Evolutionary conservation across 2,113 vertebrate genomes (phyloP).

Genomic region (Sapayoa aenigma): DNA sequence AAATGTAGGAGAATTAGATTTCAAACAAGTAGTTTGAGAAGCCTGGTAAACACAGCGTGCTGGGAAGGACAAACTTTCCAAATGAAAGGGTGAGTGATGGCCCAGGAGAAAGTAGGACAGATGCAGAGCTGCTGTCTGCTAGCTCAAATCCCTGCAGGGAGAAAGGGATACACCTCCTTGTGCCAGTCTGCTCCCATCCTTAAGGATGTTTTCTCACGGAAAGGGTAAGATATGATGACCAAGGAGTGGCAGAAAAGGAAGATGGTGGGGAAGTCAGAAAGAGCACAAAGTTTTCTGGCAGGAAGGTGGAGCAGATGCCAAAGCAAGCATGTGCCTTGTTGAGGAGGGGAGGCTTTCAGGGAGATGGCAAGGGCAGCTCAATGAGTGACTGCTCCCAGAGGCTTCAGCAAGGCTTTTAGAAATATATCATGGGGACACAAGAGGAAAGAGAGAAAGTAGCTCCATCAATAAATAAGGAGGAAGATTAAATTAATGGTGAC

Average conservation of each 20-base stretch:
- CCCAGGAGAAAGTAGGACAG: neutral
- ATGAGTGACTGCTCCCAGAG: neutral
- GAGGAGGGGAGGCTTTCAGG: neutral
- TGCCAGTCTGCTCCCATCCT: neutral
- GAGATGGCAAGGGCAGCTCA: neutral
- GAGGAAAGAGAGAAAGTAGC: conserved; percentile 26
- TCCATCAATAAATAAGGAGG: conserved; percentile 44
- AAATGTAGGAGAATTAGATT: neutral
- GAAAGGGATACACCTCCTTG: neutral
- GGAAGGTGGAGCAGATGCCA: neutral
- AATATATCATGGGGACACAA: conserved; percentile 2
- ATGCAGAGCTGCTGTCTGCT: neutral
- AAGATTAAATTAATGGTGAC: conserved; percentile 45
- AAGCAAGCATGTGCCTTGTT: fast-evolving
- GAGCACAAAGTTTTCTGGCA: neutral
- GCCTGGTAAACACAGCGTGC: neutral
- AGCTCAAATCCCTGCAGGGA: neutral
- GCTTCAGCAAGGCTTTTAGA: conserved; percentile 8
- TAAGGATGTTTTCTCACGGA: neutral
- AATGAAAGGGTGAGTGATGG: neutral
- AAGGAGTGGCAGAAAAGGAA: neutral
- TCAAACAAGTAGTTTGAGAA: neutral
- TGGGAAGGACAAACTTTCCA: neutral
- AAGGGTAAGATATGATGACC: neutral
- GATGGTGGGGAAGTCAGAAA: neutral